Conservation (phyloP, 2,113 vertebrate species). For the Myotis yumanensis region DNA sequence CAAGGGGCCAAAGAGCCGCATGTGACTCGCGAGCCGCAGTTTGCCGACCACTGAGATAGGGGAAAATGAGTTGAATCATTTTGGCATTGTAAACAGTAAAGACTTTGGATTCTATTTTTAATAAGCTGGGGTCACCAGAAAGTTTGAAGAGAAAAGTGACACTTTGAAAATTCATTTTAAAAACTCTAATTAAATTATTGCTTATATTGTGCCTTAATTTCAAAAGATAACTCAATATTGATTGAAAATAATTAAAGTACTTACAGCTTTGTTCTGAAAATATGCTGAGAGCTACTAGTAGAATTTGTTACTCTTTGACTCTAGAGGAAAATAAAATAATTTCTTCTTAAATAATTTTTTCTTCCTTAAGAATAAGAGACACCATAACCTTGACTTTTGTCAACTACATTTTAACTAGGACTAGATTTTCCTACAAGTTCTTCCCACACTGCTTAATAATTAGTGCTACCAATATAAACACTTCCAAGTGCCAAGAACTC, state of each 20-base stretch:
- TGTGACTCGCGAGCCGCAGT: too few relatives aligned
- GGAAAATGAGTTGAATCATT: accelerated
- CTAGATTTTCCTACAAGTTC: neutral
- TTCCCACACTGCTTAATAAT: neutral
- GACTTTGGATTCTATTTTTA: neutral
- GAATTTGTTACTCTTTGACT: neutral
- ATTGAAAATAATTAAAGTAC: neutral
- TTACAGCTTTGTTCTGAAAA: conserved; percentile 3
- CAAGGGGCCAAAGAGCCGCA: too few relatives aligned
- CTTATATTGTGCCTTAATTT: neutral
- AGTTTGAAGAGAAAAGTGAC: neutral
- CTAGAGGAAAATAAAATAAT: neutral
- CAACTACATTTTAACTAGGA: neutral
- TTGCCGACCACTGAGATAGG: neutral
- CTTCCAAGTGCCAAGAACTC: neutral
- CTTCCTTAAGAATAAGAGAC: neutral
- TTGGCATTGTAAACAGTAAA: neutral
- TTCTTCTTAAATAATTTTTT: neutral
- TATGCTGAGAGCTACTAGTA: neutral
- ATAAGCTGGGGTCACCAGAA: neutral
- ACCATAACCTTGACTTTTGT: neutral
- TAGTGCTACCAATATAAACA: neutral
- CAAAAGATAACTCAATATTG: conserved; percentile 3
- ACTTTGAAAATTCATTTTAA: neutral
- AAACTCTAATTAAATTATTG: neutral